phyloP scores from a whole-genome alignment of 2,797 vertebrate species.

The Mus caroli region DNA sequence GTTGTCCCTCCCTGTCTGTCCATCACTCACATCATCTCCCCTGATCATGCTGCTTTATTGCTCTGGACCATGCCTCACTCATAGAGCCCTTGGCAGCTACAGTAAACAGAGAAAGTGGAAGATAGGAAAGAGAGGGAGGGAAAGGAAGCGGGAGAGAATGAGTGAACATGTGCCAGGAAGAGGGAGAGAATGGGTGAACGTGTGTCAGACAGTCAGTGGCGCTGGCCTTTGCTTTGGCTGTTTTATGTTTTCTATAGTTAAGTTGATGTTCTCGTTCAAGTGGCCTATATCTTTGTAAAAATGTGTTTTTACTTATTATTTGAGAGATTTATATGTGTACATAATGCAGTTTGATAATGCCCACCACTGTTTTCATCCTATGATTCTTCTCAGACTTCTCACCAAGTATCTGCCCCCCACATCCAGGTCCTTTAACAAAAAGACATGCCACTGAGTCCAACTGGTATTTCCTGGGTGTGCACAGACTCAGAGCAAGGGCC shows the following conservation, averaged over 20 bases:
- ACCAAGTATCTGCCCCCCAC: neutral
- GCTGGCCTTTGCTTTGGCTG: slow-evolving; percentile 63
- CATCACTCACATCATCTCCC: neutral
- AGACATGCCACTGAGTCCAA: neutral
- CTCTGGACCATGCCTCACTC: neutral
- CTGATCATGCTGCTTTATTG: neutral
- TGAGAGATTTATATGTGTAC: neutral
- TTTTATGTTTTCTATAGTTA: neutral
- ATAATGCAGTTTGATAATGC: neutral
- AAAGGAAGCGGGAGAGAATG: neutral
- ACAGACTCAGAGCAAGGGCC: neutral
- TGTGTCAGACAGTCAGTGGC: neutral
- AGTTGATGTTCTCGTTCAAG: neutral
- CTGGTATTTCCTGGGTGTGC: neutral
- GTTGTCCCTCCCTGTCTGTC: neutral
- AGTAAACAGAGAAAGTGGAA: neutral
- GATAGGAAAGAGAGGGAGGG: too few relatives aligned
- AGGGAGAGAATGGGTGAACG: neutral
- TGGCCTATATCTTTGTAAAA: neutral
- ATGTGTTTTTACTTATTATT: neutral
- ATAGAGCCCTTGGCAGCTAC: neutral
- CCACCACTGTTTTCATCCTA: neutral
- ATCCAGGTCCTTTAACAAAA: neutral
- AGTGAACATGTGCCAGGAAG: neutral
- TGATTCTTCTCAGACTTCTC: neutral